A percentile compares a stretch with the other conserved stretches of the same genome.
Conservation (phyloP, 2,797 vertebrate species). For the Microhierax caerulescens region DNA sequence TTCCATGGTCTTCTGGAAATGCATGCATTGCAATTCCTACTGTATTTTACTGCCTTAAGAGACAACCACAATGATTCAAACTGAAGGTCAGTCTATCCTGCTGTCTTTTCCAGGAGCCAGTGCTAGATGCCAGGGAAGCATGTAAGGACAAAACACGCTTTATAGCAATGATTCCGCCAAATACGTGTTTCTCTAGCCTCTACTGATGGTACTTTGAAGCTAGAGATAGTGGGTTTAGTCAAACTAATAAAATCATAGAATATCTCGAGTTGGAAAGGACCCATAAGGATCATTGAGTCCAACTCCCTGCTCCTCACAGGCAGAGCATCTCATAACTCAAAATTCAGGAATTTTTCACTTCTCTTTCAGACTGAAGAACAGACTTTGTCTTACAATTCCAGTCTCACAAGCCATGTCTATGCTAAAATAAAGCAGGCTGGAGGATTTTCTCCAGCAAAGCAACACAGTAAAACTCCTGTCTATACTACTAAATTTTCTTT, state of each 20-base stretch:
- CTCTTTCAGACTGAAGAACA: background rate
- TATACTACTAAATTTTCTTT: background rate
- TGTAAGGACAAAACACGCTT: background rate
- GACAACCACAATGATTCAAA: background rate
- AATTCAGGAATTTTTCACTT: background rate
- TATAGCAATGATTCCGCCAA: fast-evolving
- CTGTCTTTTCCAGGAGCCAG: background rate
- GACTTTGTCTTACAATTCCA: background rate
- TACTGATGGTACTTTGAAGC: background rate
- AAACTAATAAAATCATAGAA: background rate
- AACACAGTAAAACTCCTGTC: background rate
- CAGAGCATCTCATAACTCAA: background rate
- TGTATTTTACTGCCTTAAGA: background rate
- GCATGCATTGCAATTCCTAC: background rate
- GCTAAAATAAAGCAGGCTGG: background rate
- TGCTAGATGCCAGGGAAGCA: background rate
- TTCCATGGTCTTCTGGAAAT: background rate
- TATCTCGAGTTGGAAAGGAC: no score
- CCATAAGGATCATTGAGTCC: no score
- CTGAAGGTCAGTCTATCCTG: background rate
- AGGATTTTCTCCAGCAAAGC: background rate
- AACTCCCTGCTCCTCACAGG: no score
- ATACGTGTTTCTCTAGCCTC: background rate
- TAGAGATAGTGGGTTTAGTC: background rate
- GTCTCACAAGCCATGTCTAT: background rate